phyloP scores from a whole-genome alignment of 2,113 vertebrate genomes.

The Sardina pilchardus region DNA sequence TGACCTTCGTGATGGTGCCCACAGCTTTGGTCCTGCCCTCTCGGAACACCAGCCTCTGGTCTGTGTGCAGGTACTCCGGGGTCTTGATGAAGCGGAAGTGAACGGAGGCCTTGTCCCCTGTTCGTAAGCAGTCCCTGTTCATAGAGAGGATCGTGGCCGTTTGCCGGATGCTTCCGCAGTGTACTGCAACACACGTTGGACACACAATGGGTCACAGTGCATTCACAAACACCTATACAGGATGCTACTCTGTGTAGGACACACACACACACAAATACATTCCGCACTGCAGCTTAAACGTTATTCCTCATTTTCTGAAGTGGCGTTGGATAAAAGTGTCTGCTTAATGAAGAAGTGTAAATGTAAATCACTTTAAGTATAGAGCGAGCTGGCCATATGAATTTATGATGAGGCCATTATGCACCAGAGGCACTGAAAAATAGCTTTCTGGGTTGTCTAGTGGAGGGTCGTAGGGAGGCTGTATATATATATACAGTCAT shows the following conservation, averaged over 20 bases:
- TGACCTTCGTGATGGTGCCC: conserved; percentile 97
- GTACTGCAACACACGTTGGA: conserved; percentile 71
- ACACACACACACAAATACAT: background rate
- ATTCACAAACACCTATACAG: background rate
- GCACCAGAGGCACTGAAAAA: too few species aligned
- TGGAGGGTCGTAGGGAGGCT: too few species aligned
- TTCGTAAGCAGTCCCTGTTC: conserved; percentile 95
- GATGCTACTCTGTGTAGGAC: background rate
- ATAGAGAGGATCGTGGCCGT: conserved; percentile 96
- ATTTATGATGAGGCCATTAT: too few species aligned
- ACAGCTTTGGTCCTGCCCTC: conserved; percentile 98
- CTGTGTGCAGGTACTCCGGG: conserved; percentile 92
- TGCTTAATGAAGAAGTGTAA: too few species aligned
- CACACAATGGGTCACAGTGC: background rate
- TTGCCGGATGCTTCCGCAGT: conserved; percentile 97
- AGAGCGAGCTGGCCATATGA: too few species aligned
- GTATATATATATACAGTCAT: too few species aligned
- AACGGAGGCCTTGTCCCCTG: conserved; percentile 95
- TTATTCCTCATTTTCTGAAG: background rate
- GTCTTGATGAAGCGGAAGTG: conserved; percentile 99
- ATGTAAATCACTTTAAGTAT: too few species aligned
- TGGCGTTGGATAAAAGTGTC: too few species aligned
- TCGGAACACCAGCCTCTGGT: conserved; percentile 95
- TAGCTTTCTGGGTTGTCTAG: too few species aligned
- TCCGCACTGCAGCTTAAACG: background rate